phyloP scores from a whole-genome alignment of 2,797 vertebrate species.

The Macrochelys suwanniensis region DNA sequence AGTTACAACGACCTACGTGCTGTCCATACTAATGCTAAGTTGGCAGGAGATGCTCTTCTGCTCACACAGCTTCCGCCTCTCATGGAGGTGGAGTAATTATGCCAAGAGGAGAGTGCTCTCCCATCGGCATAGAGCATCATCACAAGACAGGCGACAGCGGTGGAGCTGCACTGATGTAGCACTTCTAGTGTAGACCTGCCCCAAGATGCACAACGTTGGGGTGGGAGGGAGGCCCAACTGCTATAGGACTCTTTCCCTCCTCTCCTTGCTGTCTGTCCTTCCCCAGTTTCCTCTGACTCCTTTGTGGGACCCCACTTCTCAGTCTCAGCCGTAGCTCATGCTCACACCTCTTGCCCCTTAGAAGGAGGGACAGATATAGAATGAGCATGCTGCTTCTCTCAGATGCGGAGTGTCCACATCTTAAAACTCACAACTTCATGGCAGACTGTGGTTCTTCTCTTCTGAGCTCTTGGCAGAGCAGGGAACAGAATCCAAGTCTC shows the following conservation, averaged over 20 bases:
- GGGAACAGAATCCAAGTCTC: background rate
- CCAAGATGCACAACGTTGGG: background rate
- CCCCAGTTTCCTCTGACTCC: background rate
- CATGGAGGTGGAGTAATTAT: too few species aligned
- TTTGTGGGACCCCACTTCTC: background rate
- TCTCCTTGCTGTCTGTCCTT: background rate
- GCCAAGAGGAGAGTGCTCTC: too few species aligned
- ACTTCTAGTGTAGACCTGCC: too few species aligned
- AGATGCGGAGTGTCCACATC: background rate
- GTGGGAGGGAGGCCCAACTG: background rate
- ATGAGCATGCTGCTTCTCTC: fast-evolving
- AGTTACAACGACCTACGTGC: too few species aligned
- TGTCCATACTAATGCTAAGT: too few species aligned
- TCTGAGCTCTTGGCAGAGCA: fast-evolving
- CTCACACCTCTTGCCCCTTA: background rate
- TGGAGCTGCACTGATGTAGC: too few species aligned
- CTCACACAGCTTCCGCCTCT: too few species aligned
- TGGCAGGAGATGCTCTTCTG: too few species aligned
- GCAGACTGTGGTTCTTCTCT: background rate
- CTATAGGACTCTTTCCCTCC: background rate
- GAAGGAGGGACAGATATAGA: background rate
- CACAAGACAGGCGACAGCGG: too few species aligned
- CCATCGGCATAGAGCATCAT: too few species aligned
- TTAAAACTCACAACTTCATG: background rate
- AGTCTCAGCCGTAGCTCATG: background rate